Base-by-base conservation (phyloP, 2,113 vertebrate species). In the Amphiprion percula region DNA sequence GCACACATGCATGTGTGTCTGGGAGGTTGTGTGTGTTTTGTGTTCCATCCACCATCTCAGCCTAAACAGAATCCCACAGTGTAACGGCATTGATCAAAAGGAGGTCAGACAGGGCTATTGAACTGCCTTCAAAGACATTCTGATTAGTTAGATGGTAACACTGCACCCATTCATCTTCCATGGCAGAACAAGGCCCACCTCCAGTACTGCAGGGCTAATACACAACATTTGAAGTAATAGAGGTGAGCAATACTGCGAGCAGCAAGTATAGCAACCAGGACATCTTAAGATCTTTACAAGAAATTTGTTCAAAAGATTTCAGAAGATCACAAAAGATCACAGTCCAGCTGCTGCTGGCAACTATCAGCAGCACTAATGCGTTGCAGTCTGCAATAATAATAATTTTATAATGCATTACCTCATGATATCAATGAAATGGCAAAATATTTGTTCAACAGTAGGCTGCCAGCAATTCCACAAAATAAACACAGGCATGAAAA, bases 91-190 rank as follows among this genome's bases (percentile, higher is more conserved):
- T 89, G 90, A 91, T 93, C 88, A 92, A 92, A 90, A 85, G 84
- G 71, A 84, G 89, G 89, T 90, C 92, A 88, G 87, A 90, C 89
- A 75, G 87, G 80, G 78, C 87, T 89, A 90, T 90, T 91, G 90
- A 91, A 72, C 84, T 66, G 84, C 85, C 85, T 89, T 89, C 87
- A 92, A 89, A 93, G 87, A 88, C 88, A 81, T 89, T 88, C 85
- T 83, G 85, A 91, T 92, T 88, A 90, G 83, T 90, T 91, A 68
- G 87, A 88, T 84, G 88, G 90, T 80, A 88, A 86, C 88, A 82
- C 59, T 82, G 84, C 23, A 62, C 44, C 72, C 85, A 93, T 90
- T 89, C 79, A 91, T 90, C 89, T 91, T 93, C 77, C 80, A 54
- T 85, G 88, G 87, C 81, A 88, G 84, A 69, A 78, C 79, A 80